These are phyloP conservation scores for Samia ricini DNA, from an alignment of 1,140 invertebrate species.

Conservation along the genomic window DNA sequence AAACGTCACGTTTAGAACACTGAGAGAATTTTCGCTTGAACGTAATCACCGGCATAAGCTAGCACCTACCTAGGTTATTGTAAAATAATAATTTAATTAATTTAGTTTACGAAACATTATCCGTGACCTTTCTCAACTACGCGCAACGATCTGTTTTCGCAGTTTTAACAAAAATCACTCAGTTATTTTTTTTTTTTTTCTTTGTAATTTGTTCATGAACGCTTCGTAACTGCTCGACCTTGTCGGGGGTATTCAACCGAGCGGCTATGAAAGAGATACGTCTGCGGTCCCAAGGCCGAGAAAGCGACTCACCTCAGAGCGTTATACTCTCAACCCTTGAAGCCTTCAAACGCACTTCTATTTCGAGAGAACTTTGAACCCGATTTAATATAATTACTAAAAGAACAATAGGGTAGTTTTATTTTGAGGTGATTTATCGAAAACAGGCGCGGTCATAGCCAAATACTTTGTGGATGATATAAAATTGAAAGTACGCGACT, in stretches of 20 bases:
- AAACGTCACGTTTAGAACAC: no score
- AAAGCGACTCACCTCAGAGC: slow-evolving; percentile 11
- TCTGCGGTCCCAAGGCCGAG: slow-evolving; percentile 27
- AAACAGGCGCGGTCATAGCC: no score
- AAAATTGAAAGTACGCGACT: no score
- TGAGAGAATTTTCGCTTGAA: no score
- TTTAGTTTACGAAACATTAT: background rate
- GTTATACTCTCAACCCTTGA: slow-evolving; percentile 15
- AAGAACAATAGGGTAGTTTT: no score
- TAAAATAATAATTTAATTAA: background rate
- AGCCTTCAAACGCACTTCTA: slow-evolving; percentile 13
- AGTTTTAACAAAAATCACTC: background rate
- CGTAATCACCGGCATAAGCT: no score
- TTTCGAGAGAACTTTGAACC: slow-evolving; percentile 5
- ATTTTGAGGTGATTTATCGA: no score
- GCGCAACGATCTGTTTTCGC: background rate
- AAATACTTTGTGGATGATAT: no score
- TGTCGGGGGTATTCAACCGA: slow-evolving; percentile 24
- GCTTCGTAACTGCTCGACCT: slow-evolving; percentile 12
- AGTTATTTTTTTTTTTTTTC: background rate
- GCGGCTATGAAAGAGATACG: slow-evolving; percentile 17
- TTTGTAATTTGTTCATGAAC: no score
- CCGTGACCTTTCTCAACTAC: background rate
- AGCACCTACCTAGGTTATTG: no score
- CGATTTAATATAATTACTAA: background rate